Percentiles rank a stretch among this genome's conserved stretches.
phyloP scores from a whole-genome alignment of 2,113 vertebrate genomes.

The Nothobranchius furzeri region DNA sequence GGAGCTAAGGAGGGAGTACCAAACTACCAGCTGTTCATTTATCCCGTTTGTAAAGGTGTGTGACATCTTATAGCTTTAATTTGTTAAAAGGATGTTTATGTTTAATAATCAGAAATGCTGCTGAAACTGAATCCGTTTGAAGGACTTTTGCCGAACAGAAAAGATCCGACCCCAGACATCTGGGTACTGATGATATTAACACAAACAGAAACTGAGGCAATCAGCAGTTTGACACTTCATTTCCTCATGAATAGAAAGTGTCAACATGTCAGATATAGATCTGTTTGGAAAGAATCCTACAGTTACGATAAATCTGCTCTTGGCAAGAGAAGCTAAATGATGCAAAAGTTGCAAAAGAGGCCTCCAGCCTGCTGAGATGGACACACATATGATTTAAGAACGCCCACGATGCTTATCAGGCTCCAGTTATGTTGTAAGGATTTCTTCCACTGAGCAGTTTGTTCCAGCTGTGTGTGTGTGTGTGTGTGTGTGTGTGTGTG shows the following conservation, averaged over 20 bases:
- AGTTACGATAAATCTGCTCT: background rate
- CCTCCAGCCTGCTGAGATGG: background rate
- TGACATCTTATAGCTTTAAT: no score
- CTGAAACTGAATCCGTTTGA: no score
- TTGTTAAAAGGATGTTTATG: no score
- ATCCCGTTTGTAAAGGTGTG: no score
- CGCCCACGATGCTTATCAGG: slow-evolving; percentile 6
- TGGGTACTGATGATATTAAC: no score
- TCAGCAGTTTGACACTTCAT: background rate
- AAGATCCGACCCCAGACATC: no score
- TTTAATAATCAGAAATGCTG: no score
- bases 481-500: slow-evolving; percentile 6
- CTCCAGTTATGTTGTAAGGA: slow-evolving; percentile 14
- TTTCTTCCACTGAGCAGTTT: background rate
- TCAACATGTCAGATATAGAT: background rate
- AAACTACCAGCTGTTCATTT: no score
- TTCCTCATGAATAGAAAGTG: background rate
- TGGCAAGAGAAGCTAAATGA: slow-evolving; percentile 24
- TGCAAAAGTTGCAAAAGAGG: slow-evolving; percentile 51
- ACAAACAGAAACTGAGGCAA: background rate
- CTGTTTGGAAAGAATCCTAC: slow-evolving; percentile 5
- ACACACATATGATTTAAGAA: background rate
- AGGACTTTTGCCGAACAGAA: no score
- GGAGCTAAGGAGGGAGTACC: no score
- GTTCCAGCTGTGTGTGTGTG: slow-evolving; percentile 11